These are phyloP conservation scores for Scylla paramamosain DNA, from an alignment of 1,140 invertebrate species.

Conservation along the genomic window DNA sequence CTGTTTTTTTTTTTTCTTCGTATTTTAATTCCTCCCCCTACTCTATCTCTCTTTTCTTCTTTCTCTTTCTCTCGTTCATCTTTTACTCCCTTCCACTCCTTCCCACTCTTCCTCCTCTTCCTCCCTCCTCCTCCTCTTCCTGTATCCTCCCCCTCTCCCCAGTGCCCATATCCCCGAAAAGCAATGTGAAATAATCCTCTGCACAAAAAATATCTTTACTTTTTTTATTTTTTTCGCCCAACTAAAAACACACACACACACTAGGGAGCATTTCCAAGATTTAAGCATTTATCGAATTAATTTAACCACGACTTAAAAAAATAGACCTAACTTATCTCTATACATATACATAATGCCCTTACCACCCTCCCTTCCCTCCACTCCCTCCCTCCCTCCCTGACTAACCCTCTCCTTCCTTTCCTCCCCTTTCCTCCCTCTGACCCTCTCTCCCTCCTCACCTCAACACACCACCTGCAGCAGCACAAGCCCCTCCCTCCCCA, in stretches of 20 bases:
- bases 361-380: background rate
- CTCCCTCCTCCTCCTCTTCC: background rate
- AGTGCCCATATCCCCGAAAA: background rate
- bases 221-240: background rate
- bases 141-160: background rate
- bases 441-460: background rate
- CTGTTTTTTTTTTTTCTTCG: background rate
- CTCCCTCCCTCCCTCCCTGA: background rate
- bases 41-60: background rate
- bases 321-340: slow-evolving; percentile 15
- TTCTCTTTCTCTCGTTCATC: background rate
- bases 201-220: background rate
- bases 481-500: background rate
- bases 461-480: background rate
- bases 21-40: background rate
- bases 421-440: background rate
- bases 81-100: background rate
- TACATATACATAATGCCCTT: background rate
- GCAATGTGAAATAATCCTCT: slow-evolving; percentile 23
- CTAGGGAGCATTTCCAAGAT: background rate
- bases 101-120: background rate
- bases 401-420: background rate
- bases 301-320: slow-evolving; percentile 30
- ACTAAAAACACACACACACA: background rate
- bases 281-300: slow-evolving; percentile 54